Percentiles rank a stretch among this genome's conserved stretches.
These are phyloP conservation scores for Poecilus cupreus DNA, from an alignment of 2,888 invertebrate species.

Conservation along the genomic window DNA sequence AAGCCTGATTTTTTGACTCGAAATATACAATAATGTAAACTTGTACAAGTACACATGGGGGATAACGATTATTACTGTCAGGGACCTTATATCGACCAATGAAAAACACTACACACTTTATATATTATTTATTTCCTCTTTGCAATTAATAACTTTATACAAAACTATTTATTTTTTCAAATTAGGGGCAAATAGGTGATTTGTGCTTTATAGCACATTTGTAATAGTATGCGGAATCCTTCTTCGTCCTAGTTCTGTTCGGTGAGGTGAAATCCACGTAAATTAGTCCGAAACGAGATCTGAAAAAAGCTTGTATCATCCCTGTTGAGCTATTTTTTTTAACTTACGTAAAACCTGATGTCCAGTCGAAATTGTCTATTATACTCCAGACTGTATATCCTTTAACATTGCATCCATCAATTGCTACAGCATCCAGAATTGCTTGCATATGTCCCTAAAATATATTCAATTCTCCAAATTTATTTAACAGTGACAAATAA, in stretches of 20 bases:
- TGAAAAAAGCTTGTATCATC: background rate
- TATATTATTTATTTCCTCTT: too few relatives aligned
- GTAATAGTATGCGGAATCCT: constrained; percentile 42
- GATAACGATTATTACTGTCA: too few relatives aligned
- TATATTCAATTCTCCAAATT: background rate
- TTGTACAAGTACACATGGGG: too few relatives aligned
- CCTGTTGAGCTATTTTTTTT: too few relatives aligned
- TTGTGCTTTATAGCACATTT: background rate
- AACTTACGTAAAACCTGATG: constrained; percentile 81
- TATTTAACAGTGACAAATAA: background rate
- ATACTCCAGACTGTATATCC: constrained; percentile 87
- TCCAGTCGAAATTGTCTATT: constrained; percentile 91
- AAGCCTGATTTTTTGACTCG: too few relatives aligned
- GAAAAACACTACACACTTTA: background rate
- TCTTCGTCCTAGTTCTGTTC: constrained; percentile 42
- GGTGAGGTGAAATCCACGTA: constrained; percentile 55
- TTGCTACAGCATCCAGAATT: constrained; percentile 73
- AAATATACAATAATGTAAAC: too few relatives aligned
- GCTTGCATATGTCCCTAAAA: constrained; percentile 71
- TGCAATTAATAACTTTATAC: too few relatives aligned
- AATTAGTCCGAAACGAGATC: constrained; percentile 57
- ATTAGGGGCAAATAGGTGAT: background rate
- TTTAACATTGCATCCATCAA: constrained; percentile 77
- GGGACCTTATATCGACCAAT: too few relatives aligned
- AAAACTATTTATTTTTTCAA: background rate